phyloP scores from a whole-genome alignment of 2,888 invertebrate species.

The Drosophila testacea region DNA sequence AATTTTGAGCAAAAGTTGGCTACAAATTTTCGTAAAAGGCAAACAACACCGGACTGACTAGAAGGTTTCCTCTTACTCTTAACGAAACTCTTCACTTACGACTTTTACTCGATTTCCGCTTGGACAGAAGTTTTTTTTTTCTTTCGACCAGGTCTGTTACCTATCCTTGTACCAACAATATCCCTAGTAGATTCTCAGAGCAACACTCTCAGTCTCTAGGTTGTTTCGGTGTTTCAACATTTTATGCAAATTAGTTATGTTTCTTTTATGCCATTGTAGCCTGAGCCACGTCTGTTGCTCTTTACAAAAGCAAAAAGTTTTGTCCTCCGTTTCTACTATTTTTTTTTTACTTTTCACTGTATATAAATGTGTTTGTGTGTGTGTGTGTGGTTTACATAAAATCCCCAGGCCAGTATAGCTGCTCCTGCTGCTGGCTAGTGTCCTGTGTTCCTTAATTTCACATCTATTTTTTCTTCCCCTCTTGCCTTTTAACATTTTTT shows the following conservation, averaged over 20 bases:
- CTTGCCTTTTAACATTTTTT: constrained; percentile 13
- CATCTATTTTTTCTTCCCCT: constrained; percentile 33
- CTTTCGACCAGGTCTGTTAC: constrained; percentile 19
- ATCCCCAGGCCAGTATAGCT: constrained; percentile 37
- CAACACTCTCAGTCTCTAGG: neutral
- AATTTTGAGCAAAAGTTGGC: constrained; percentile 58
- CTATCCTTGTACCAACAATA: constrained; percentile 3
- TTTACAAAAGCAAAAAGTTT: constrained; percentile 54
- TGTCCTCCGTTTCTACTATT: constrained; percentile 5
- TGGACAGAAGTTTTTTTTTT: constrained; percentile 47
- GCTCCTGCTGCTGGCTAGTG: constrained; percentile 24
- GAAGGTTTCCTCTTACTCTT: neutral
- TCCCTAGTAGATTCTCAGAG: neutral
- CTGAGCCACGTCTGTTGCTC: constrained; percentile 56
- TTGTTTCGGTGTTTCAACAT: constrained; percentile 59
- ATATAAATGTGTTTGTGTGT: neutral
- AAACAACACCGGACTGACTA: neutral
- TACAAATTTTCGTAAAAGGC: constrained; percentile 49
- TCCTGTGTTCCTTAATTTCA: constrained; percentile 52
- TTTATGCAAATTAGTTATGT: constrained; percentile 81
- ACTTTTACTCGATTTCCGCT: constrained; percentile 66
- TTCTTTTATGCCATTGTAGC: constrained; percentile 72
- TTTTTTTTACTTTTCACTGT: neutral
- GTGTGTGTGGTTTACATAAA: constrained; percentile 31
- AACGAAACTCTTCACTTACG: constrained; percentile 60